phyloP scores from a whole-genome alignment of 1,140 invertebrate species.

The Saccostrea cuccullata region DNA sequence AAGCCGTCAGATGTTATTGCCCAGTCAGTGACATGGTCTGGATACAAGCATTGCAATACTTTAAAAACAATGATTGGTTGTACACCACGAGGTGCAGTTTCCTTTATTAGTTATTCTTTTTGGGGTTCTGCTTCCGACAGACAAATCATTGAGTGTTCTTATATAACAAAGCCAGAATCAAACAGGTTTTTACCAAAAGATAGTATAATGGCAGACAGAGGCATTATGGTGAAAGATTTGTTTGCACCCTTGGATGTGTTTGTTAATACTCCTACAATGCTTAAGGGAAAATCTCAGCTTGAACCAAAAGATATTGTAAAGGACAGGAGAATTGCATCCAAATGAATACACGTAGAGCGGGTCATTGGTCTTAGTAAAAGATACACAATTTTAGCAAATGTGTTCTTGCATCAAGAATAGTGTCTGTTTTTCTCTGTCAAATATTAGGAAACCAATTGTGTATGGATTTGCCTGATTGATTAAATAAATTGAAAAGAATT shows the following conservation, averaged over 20 bases:
- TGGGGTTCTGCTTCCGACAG: conserved; percentile 57
- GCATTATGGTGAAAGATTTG: conserved; percentile 57
- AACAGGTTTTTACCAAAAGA: no score
- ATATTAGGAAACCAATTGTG: conserved; percentile 46
- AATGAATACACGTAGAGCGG: conserved; percentile 54
- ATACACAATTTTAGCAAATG: conserved; percentile 57
- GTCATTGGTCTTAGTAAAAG: conserved; percentile 57
- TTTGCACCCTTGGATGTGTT: conserved; percentile 55
- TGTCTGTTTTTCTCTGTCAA: conserved; percentile 47
- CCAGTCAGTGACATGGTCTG: conserved; percentile 53
- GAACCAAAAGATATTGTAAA: conserved; percentile 35
- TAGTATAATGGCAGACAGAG: no score
- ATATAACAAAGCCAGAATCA: not conserved
- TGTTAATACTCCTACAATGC: conserved; percentile 62
- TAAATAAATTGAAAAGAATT: not conserved
- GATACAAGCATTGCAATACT: conserved; percentile 60
- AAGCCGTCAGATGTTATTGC: conserved; percentile 52
- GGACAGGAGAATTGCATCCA: conserved; percentile 55
- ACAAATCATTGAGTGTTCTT: conserved; percentile 54
- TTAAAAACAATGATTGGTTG: conserved; percentile 59
- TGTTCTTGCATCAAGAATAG: conserved; percentile 46
- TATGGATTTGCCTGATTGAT: not conserved
- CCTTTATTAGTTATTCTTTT: conserved; percentile 55
- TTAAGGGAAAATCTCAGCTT: conserved; percentile 58
- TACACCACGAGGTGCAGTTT: conserved; percentile 52